A percentile compares a stretch with the other conserved stretches of the same genome.
Conservation (phyloP, 2,113 vertebrate species). For the Scatophagus argus region DNA sequence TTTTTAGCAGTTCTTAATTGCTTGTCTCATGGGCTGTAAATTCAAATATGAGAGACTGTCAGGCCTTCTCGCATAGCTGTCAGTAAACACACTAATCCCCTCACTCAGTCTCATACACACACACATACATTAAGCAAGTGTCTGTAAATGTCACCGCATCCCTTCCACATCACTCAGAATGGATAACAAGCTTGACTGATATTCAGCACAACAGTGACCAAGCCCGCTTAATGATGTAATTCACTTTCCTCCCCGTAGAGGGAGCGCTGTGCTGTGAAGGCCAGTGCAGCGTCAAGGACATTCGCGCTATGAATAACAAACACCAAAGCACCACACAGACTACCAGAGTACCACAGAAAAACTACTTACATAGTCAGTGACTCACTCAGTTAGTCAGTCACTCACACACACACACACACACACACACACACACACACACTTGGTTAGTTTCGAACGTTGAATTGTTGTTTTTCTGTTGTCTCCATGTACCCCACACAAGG, state of each 20-base stretch:
- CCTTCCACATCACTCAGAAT: slow-evolving; percentile 8
- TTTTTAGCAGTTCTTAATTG: slow-evolving; percentile 29
- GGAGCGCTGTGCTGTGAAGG: slow-evolving; percentile 68
- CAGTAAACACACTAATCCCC: slow-evolving; percentile 26
- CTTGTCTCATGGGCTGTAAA: neutral
- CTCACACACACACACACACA: neutral
- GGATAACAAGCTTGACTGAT: slow-evolving; percentile 49
- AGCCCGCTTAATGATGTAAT: slow-evolving; percentile 57
- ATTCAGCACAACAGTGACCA: slow-evolving; percentile 1
- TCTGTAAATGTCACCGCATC: slow-evolving; percentile 45
- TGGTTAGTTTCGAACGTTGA: slow-evolving; percentile 48
- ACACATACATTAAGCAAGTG: neutral
- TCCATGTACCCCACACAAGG: slow-evolving; percentile 22
- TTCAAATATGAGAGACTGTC: slow-evolving; percentile 24
- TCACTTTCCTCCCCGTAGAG: slow-evolving; percentile 74
- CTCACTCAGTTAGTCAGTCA: slow-evolving; percentile 44
- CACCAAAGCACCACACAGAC: slow-evolving; percentile 43
- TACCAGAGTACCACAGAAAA: slow-evolving; percentile 42
- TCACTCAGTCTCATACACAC: slow-evolving; percentile 14
- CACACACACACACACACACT: neutral
- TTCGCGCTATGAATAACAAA: slow-evolving; percentile 78
- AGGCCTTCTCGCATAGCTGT: slow-evolving; percentile 17
- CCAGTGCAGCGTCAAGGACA: slow-evolving; percentile 75
- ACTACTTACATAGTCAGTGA: slow-evolving; percentile 48
- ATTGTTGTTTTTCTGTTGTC: slow-evolving; percentile 41